Conservation (phyloP, 30 jellyfish, hydroid and myxozoan genomes). For the Cassiopea xamachana region DNA sequence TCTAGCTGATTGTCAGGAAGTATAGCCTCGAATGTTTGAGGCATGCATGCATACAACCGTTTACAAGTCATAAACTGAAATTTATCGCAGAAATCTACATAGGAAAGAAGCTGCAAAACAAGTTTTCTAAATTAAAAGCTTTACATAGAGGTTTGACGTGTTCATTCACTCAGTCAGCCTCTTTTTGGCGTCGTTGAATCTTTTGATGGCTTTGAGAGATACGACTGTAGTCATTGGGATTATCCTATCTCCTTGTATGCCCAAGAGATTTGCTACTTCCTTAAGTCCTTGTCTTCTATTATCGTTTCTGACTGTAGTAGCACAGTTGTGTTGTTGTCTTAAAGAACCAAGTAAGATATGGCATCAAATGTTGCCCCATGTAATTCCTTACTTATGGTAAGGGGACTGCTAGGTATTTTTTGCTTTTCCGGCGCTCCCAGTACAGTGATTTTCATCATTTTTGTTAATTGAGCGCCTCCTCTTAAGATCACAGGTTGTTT, state of each 20-base stretch:
- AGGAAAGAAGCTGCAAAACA: too few species aligned
- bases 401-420: background rate
- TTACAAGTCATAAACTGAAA: too few species aligned
- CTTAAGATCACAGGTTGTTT: background rate
- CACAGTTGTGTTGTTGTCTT: background rate
- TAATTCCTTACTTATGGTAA: background rate
- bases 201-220: background rate
- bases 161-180: background rate
- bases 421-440: background rate
- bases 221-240: background rate
- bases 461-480: slow-evolving; percentile 4
- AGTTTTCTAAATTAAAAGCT: too few species aligned
- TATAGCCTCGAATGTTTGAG: too few species aligned
- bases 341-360: background rate
- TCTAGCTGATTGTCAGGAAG: too few species aligned
- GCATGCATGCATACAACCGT: too few species aligned
- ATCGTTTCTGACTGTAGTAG: background rate
- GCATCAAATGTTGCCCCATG: background rate
- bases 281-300: background rate
- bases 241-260: background rate
- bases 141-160: background rate
- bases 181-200: background rate
- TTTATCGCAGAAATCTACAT: too few species aligned
- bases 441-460: background rate
- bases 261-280: background rate